phyloP scores from a whole-genome alignment of 2,888 invertebrate species.

The Troilus luridus region DNA sequence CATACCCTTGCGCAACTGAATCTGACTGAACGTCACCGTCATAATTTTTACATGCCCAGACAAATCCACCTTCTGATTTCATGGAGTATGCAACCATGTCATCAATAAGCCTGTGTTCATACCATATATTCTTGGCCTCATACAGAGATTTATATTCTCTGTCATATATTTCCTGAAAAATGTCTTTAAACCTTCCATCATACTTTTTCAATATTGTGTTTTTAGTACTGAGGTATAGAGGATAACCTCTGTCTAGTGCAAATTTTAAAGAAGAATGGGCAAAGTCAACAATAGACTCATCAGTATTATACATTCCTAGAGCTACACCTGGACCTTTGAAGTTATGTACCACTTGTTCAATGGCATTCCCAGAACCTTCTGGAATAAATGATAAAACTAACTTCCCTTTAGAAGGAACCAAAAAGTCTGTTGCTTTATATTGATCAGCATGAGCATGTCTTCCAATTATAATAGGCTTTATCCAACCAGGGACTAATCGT shows the following conservation, averaged over 20 bases:
- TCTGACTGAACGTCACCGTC: slow-evolving; percentile 99
- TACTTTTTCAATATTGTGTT: slow-evolving; percentile 97
- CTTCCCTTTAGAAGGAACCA: slow-evolving; percentile 92
- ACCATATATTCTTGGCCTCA: slow-evolving; percentile 93
- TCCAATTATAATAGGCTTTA: slow-evolving; percentile 96
- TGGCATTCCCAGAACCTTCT: slow-evolving; percentile 71
- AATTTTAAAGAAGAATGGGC: slow-evolving; percentile 95
- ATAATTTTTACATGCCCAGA: slow-evolving; percentile 99
- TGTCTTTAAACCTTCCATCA: slow-evolving; percentile 97
- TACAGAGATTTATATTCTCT: slow-evolving; percentile 87
- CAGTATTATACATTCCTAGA: slow-evolving; percentile 96
- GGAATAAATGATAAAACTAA: slow-evolving; percentile 88
- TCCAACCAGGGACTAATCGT: slow-evolving; percentile 94
- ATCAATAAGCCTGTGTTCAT: slow-evolving; percentile 97
- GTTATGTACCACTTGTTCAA: slow-evolving; percentile 78
- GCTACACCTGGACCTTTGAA: slow-evolving; percentile 93
- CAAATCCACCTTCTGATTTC: slow-evolving; percentile 98
- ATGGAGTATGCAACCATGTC: slow-evolving; percentile 99
- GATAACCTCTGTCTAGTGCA: slow-evolving; percentile 87
- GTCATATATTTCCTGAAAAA: slow-evolving; percentile 95
- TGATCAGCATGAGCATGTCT: slow-evolving; percentile 98
- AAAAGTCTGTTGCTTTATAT: slow-evolving; percentile 96
- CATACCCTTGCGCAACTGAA: slow-evolving; percentile 96
- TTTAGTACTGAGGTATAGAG: slow-evolving; percentile 95
- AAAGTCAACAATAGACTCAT: slow-evolving; percentile 92